Evolutionary conservation across 2,888 invertebrate species (phyloP), one percentile per base, ranked within the genome.

Genomic region (Hydropsyche betteni): DNA sequence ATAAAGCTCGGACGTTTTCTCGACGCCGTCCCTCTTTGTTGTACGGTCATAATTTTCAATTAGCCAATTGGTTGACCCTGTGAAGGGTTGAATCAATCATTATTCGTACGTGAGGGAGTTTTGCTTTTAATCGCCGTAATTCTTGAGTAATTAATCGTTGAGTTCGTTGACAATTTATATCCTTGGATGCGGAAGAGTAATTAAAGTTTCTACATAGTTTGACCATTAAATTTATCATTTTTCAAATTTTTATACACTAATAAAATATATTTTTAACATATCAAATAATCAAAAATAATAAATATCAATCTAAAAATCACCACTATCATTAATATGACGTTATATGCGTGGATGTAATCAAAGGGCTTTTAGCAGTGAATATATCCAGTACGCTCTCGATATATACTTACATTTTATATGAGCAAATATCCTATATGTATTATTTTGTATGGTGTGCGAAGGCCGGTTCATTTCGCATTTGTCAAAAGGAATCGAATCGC

Each of bases 401-500:
- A 55, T 55, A 14, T 55, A 12, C 55, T 10, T 4, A 55, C 12
- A n/a, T 55, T 55, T 14, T 55, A 55, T 55, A 55, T 51, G 2
- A 12, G n/a, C 16, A 55, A 10, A 55, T 55, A 55, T 55, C 6
- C 24, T 55, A 55, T n/a, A n/a, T 55, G 16, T 55, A 55, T 55
- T 12, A 10, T 12, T 55, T 55, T n/a, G n/a, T 55, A 44, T 5
- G 33, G 52, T 34, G 52, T 44, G 14, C 50, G 69, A 69, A 69
- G 70, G 24, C 44, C 72, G 38, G 72, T 72, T 72, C 72, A 72
- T 72, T 72, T 58, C 72, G 44, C 52, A 55, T 72, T 76, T 78
- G 75, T 76, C 76, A 76, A 78, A 78, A 76, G 64, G 76, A 78
- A 78, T 78, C 75, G 74, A 72, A 76, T 76, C 68, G 70, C 64